Conservation (phyloP, 2,113 vertebrate genomes). For the Dolichotis patagonum region DNA sequence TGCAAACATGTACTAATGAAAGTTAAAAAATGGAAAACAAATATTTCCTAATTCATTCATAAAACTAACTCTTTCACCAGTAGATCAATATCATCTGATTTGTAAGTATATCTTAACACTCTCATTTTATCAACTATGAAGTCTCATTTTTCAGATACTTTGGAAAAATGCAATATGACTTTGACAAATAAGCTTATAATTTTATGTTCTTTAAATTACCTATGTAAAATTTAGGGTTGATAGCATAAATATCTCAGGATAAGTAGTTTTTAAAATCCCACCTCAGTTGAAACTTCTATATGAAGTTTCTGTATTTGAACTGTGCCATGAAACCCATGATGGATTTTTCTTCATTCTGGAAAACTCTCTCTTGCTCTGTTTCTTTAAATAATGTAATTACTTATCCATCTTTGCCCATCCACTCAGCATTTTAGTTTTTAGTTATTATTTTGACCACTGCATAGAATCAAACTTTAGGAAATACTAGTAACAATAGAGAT, state of each 20-base stretch:
- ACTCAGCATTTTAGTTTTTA: conserved; percentile 47
- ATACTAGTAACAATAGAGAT: not conserved
- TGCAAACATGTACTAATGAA: not conserved
- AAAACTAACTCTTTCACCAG: conserved; percentile 11
- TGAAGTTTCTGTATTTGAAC: conserved; percentile 30
- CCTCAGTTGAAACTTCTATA: not conserved
- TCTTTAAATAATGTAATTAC: not conserved
- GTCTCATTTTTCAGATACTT: not conserved
- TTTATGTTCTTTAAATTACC: conserved; percentile 33
- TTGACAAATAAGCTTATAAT: conserved; percentile 37
- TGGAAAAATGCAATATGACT: not conserved
- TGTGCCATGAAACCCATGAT: not conserved
- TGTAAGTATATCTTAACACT: not conserved
- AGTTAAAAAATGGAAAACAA: not conserved
- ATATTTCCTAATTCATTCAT: not conserved
- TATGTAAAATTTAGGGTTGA: not conserved
- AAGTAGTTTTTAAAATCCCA: too few relatives aligned
- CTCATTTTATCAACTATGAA: conserved; percentile 24
- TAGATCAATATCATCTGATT: not conserved
- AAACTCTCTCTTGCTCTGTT: not conserved
- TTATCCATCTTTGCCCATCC: conserved; percentile 25
- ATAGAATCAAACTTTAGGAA: conserved; percentile 44
- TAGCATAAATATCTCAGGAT: conserved; percentile 43
- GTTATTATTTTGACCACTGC: conserved; percentile 34
- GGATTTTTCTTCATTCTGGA: not conserved